phyloP scores from a whole-genome alignment of 2,888 invertebrate genomes.

The Erannis defoliaria region DNA sequence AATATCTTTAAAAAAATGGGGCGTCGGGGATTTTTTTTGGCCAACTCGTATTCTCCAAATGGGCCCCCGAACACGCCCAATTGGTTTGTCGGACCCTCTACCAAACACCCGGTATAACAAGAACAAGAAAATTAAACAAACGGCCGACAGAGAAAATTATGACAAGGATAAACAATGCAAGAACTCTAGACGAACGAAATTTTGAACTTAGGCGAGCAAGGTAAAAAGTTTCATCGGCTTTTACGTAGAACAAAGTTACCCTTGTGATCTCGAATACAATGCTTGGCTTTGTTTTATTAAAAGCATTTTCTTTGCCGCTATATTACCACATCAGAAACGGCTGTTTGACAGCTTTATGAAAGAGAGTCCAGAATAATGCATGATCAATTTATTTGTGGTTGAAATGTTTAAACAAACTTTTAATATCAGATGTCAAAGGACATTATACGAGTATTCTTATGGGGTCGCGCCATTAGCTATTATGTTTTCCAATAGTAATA shows the following conservation, averaged over 20 bases:
- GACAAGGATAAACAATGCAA: constrained; percentile 5
- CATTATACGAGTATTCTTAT: too few relatives aligned
- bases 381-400: neutral
- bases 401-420: too few relatives aligned
- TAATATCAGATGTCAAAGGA: too few relatives aligned
- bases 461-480: too few relatives aligned
- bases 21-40: too few relatives aligned
- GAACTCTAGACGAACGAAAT: neutral
- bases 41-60: too few relatives aligned
- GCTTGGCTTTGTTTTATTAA: constrained; percentile 17
- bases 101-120: too few relatives aligned
- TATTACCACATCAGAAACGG: constrained; percentile 5
- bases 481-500: too few relatives aligned
- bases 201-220: neutral
- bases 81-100: too few relatives aligned
- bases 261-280: constrained; percentile 23
- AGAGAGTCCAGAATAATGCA: constrained; percentile 1
- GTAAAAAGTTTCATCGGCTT: constrained; percentile 22
- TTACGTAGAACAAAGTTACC: constrained; percentile 43
- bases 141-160: neutral
- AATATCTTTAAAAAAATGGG: too few relatives aligned
- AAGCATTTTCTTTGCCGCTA: constrained; percentile 12
- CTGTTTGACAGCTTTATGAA: constrained; percentile 6
- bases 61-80: too few relatives aligned
- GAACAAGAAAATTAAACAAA: neutral